Evolutionary conservation across 2,797 vertebrate genomes (phyloP), one percentile per base, ranked within the genome.

Genomic region (Anisognathus igniventris): DNA sequence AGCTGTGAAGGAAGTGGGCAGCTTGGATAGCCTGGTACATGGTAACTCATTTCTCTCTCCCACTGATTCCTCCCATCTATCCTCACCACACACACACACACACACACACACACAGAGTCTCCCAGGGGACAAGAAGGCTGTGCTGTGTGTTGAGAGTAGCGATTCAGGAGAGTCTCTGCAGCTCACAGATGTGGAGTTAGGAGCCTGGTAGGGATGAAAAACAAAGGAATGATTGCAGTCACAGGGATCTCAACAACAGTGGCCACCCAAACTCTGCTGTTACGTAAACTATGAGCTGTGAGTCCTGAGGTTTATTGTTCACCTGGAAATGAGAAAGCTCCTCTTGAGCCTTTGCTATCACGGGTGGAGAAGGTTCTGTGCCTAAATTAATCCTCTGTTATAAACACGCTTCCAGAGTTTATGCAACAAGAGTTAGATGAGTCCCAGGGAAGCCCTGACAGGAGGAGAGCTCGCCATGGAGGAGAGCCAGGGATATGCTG

Each of bases 321-420:
- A 91, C 93, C 93, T 95, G 94, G 88, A 93, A 93, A 90, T 56
- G 42, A 90, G 72, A 86, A 87, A 76, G 68, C 58, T 86, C 67
- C 70, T 71, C 68, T 73, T 89, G 72, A 94, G 94, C 85, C 82
- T 86, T 67, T 92, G 64, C 40, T 79, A 84, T 80, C 86, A 53
- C 1, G 58, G 33, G 33, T 47, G 53, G 82, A 90, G 74, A 86
- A 95, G 57, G 28, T 68, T 86, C 71, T 89, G 66, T 92, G 86
- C 71, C 84, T 95, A 85, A 97, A 96, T 95, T 90, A 95, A 96
- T 94, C 96, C 90, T 77, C 77, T 86, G 90, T 88, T 92, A 86
- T 95, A 97, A 96, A 97, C 95, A 96, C 51, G 71, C 92, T 88
- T 87, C 88, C 72, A 74, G 61, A 97, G 97, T 98, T 97, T 98